These are phyloP conservation scores for Microtus oregoni DNA, from an alignment of 2,113 vertebrate genomes.

Conservation along the genomic window DNA sequence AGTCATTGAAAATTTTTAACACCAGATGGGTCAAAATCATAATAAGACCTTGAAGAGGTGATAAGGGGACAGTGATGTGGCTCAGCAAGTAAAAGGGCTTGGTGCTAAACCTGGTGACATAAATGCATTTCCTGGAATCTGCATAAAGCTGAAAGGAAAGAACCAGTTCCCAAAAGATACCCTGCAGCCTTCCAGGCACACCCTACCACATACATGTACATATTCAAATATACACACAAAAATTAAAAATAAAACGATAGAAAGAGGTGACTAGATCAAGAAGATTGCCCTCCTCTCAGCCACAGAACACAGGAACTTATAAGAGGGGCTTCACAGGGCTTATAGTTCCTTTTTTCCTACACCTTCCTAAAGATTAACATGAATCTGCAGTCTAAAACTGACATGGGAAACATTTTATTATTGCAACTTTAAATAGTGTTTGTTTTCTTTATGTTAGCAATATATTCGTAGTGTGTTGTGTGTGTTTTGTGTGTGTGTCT, in stretches of 20 bases:
- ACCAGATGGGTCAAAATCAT: not conserved
- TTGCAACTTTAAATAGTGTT: not conserved
- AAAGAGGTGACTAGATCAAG: not conserved
- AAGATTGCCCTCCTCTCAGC: not conserved
- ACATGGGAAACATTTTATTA: not conserved
- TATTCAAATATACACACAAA: not conserved
- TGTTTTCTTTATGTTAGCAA: no score
- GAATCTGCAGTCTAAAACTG: not conserved
- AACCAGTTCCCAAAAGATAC: no score
- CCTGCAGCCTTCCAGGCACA: no score
- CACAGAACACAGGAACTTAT: no score
- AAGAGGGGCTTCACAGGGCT: no score
- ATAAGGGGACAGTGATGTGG: not conserved
- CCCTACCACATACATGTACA: no score
- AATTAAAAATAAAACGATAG: not conserved
- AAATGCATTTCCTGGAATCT: no score
- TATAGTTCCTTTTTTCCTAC: not conserved
- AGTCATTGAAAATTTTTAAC: not conserved
- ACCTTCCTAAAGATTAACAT: not conserved
- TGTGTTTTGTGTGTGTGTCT: not conserved
- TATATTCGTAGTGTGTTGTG: rapidly evolving
- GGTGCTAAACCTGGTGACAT: not conserved
- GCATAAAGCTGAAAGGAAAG: not conserved
- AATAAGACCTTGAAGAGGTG: not conserved
- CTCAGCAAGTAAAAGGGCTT: no score